Evolutionary conservation across 1,140 invertebrate genomes (phyloP), one percentile per base, ranked within the genome.

Genomic region (Maniola jurtina): DNA sequence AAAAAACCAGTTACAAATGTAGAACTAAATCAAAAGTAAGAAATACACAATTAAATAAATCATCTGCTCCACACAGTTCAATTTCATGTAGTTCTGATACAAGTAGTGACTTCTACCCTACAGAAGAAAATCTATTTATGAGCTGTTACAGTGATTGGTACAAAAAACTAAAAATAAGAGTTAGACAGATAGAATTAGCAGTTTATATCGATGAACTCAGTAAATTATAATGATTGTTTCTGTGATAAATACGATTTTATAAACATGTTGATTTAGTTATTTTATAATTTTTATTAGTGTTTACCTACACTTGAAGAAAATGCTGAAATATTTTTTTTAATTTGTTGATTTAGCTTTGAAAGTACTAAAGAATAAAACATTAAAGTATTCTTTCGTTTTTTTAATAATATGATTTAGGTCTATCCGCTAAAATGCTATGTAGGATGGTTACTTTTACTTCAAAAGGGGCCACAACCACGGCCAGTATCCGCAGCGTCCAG

Each of bases 131-230:
- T 52, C 8, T 16, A 25, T 9, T 15, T 5, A 38, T 34, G n/a
- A 54, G 61, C 54, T 47, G 25, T 9, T 86, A 86, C 67, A 56
- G 55, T 56, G 62, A 70, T 40, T 88, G 86, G 86, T 87, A 82
- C 56, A 78, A 75, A 5, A 57, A 78, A 55, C 64, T 87, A 60
- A 83, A 86, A 75, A 34, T 61, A 34, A 75, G 70, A 42, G 71
- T 74, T 56, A 73, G 79, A 63, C 74, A 77, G 64, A 68, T 88
- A 55, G 78, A 84, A 79, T 57, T 73, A 6, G 55, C 68, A 42
- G 13, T 83, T 10, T 88, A 88, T 62, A 68, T 84, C 54, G 64
- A 84, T 66, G 84, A 87, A 68, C 56, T 72, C 33, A 66, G 56
- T 60, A 68, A 62, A 36, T 60, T 58, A 55, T 58, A 36, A 33